These are phyloP conservation scores for Delichon dasypus DNA, from an alignment of 2,797 vertebrate genomes.

Conservation along the genomic window DNA sequence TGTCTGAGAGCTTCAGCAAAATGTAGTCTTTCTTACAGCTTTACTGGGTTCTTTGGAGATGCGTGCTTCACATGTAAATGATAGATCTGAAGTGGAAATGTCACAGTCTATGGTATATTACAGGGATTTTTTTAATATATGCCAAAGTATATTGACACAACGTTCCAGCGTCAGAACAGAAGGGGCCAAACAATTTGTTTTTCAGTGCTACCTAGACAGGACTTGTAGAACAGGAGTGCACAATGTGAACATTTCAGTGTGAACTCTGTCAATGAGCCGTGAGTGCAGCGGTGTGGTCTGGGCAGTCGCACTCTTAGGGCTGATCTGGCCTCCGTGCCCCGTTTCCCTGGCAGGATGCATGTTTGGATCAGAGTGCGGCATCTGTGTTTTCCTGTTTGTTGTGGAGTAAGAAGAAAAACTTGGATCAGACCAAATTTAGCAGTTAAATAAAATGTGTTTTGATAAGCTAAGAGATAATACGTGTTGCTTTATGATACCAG, in stretches of 20 bases:
- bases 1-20: conserved; percentile 62
- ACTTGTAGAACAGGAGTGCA: conserved; percentile 22
- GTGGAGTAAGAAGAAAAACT: conserved; percentile 53
- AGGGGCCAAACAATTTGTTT: conserved; percentile 61
- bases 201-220: conserved; percentile 40
- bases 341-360: background rate
- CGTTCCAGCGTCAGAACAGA: conserved; percentile 48
- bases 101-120: conserved; percentile 63
- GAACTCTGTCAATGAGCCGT: background rate
- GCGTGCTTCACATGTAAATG: conserved; percentile 68
- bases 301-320: background rate
- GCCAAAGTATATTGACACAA: conserved; percentile 62
- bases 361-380: conserved; percentile 6
- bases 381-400: conserved; percentile 54
- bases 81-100: conserved; percentile 67
- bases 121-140: conserved; percentile 66
- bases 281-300: background rate
- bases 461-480: conserved; percentile 64
- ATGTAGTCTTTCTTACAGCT: conserved; percentile 66
- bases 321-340: background rate
- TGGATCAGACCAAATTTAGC: conserved; percentile 66
- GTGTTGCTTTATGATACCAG: conserved; percentile 36
- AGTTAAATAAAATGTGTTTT: conserved; percentile 71
- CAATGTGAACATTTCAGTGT: conserved; percentile 1
- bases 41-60: conserved; percentile 59